A percentile compares a stretch with the other conserved stretches of the same genome.
phyloP scores from a whole-genome alignment of 2,113 vertebrate species.

The Colaptes auratus region DNA sequence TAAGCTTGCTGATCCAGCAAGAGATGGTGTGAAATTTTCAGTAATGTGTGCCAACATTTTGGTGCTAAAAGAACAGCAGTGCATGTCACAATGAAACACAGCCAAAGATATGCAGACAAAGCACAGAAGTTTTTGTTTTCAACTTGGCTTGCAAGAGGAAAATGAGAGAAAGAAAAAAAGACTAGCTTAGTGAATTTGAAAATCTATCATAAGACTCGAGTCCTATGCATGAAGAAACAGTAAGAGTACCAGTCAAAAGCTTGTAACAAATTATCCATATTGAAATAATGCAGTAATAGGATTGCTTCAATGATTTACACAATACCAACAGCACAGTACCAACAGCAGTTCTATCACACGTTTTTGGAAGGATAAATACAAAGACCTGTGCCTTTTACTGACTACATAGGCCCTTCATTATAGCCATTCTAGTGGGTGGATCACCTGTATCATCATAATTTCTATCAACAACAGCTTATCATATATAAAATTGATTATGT shows the following conservation, averaged over 20 bases:
- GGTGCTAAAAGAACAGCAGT: constrained; percentile 89
- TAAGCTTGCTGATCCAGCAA: constrained; percentile 98
- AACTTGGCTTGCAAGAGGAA: constrained; percentile 72
- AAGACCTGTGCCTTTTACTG: background rate
- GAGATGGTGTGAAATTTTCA: constrained; percentile 88
- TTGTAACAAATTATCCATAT: constrained; percentile 22
- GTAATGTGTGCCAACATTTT: constrained; percentile 86
- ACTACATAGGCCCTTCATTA: background rate
- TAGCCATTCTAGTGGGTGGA: background rate
- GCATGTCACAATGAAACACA: constrained; percentile 85
- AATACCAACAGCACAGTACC: background rate
- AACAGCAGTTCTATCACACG: background rate
- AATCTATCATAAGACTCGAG: constrained; percentile 36
- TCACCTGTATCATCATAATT: background rate
- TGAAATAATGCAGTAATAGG: background rate
- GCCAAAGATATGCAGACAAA: constrained; percentile 88
- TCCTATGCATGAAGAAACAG: background rate
- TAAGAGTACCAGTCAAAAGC: background rate
- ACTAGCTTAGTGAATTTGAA: constrained; percentile 65
- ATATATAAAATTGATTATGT: background rate
- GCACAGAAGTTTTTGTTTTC: constrained; percentile 83
- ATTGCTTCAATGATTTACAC: background rate
- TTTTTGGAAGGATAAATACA: background rate
- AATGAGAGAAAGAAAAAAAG: constrained; percentile 36
- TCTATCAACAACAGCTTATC: constrained; percentile 13